phyloP scores from a whole-genome alignment of 64 coral and sea anemone species.

The Hydrozoanthus tunicans region DNA sequence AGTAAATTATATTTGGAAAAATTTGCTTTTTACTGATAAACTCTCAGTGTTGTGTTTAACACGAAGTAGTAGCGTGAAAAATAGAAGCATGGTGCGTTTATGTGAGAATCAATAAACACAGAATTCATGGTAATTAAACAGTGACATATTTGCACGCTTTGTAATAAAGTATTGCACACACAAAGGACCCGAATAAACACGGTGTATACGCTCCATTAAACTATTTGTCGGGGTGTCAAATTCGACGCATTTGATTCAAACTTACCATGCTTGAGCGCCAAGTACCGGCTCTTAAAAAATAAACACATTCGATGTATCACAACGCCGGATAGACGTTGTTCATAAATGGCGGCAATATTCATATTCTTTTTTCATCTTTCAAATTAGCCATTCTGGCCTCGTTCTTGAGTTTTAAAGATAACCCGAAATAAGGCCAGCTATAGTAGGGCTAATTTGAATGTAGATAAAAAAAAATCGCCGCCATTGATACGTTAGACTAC shows the following conservation, averaged over 20 bases:
- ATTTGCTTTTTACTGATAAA: neutral
- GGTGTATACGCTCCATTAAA: slow-evolving; percentile 16
- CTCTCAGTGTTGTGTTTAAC: neutral
- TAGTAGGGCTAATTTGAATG: too few species aligned
- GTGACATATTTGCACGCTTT: slow-evolving; percentile 30
- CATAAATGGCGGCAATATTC: neutral
- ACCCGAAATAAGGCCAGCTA: too few species aligned
- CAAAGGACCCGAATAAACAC: neutral
- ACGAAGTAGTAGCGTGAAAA: neutral
- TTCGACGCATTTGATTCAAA: neutral
- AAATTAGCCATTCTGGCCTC: too few species aligned
- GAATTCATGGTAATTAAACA: slow-evolving; percentile 2
- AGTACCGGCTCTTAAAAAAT: neutral
- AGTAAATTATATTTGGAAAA: neutral
- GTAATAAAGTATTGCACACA: slow-evolving; percentile 33
- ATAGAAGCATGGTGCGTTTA: neutral
- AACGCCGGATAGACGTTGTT: neutral
- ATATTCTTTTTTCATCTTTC: too few species aligned
- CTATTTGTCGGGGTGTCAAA: neutral
- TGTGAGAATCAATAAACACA: neutral
- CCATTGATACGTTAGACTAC: too few species aligned
- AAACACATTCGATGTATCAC: too few species aligned
- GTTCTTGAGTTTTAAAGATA: too few species aligned
- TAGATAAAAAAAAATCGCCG: too few species aligned
- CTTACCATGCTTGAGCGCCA: neutral